Conservation (phyloP, 2,113 vertebrate genomes). For the Kryptolebias marmoratus region DNA sequence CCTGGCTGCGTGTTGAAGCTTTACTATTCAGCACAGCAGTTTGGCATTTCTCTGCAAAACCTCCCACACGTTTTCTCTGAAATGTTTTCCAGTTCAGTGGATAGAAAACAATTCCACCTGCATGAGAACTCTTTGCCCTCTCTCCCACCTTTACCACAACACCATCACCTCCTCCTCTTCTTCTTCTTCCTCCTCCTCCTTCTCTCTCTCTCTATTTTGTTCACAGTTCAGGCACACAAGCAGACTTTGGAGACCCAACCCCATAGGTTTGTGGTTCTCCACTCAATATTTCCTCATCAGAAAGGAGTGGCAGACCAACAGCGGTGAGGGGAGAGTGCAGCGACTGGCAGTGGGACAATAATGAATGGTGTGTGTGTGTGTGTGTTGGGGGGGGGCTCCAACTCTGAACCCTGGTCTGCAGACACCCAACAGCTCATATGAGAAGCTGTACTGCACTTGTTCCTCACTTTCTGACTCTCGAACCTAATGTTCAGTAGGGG, state of each 20-base stretch:
- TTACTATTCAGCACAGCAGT: constrained; percentile 35
- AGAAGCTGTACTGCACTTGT: constrained; percentile 4
- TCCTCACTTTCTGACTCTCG: neutral
- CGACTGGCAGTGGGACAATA: constrained; percentile 45
- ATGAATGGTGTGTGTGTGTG: constrained; percentile 28
- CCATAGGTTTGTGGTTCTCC: constrained; percentile 54
- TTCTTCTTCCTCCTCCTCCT: constrained; percentile 15
- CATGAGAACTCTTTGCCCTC: constrained; percentile 56
- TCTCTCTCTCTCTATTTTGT: constrained; percentile 20
- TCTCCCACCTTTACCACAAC: constrained; percentile 61
- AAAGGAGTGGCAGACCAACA: constrained; percentile 57
- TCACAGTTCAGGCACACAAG: constrained; percentile 64
- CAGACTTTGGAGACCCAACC: constrained; percentile 57
- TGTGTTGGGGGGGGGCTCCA: constrained; percentile 26
- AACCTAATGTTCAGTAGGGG: neutral
- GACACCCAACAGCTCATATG: constrained; percentile 7
- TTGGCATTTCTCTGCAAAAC: constrained; percentile 46
- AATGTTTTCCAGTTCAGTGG: constrained; percentile 70
- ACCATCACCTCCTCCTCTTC: constrained; percentile 18
- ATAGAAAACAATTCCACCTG: constrained; percentile 74
- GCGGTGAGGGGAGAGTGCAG: constrained; percentile 34
- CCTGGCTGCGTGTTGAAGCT: constrained; percentile 20
- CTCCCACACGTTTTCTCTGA: constrained; percentile 65
- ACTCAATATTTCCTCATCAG: constrained; percentile 71
- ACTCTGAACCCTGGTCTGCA: constrained; percentile 10